Evolutionary conservation across 2,797 vertebrate species (phyloP).

Genomic region (Picus viridis): DNA sequence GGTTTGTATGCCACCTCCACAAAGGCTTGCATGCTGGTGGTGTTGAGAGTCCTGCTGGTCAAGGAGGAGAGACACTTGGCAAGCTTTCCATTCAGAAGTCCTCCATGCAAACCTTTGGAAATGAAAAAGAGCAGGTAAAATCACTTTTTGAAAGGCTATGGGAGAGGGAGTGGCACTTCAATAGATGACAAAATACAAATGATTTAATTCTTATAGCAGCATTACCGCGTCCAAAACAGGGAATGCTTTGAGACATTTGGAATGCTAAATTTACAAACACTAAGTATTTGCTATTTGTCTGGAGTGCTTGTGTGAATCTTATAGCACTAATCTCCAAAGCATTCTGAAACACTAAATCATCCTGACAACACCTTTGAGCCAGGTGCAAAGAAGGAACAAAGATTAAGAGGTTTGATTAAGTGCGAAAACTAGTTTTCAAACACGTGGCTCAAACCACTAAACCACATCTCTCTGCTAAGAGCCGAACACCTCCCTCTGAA

Average conservation of each 20-base stretch:
- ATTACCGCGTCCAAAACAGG: neutral
- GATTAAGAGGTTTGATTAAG: conserved; percentile 53
- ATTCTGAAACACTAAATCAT: conserved; percentile 20
- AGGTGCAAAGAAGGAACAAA: neutral
- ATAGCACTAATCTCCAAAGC: neutral
- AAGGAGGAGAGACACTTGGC: conserved; percentile 85
- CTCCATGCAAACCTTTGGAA: conserved; percentile 90
- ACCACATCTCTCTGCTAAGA: neutral
- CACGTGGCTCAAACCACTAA: neutral
- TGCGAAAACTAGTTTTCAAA: conserved; percentile 31
- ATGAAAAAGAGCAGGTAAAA: conserved; percentile 35
- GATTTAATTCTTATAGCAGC: neutral
- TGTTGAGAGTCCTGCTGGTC: conserved; percentile 82
- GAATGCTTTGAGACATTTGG: neutral
- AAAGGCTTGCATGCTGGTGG: conserved; percentile 77
- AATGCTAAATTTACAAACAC: neutral
- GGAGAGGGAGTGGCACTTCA: neutral
- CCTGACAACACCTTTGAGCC: conserved; percentile 35
- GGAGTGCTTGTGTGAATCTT: conserved; percentile 9
- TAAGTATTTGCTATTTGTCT: conserved; percentile 23
- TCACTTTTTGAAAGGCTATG: neutral
- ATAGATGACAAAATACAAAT: neutral
- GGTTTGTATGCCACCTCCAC: conserved; percentile 91
- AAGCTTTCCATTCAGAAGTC: conserved; percentile 91
- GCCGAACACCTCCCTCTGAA: neutral